A percentile compares a stretch with the other conserved stretches of the same genome.
Evolutionary conservation across 2,113 vertebrate genomes (phyloP).

Genomic region (Notarius lentiginosus): DNA sequence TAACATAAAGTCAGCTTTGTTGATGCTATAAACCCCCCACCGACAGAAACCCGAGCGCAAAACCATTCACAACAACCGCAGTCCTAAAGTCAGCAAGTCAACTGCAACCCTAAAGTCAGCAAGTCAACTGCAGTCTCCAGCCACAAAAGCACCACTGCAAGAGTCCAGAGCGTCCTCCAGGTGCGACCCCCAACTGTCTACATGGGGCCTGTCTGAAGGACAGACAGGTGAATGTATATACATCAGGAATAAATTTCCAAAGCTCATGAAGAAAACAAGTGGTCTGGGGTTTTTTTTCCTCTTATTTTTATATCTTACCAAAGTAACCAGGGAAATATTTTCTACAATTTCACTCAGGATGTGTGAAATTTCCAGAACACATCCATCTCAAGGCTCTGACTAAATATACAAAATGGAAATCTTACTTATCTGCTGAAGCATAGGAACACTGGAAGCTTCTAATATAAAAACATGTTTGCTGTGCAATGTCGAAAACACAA

Average conservation of each 20-base stretch:
- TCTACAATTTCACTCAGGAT: neutral
- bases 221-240: neutral
- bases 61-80: no score
- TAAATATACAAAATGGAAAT: neutral
- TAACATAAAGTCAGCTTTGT: no score
- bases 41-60: no score
- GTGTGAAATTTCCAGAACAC: neutral
- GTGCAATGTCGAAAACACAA: constrained; percentile 4
- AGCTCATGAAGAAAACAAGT: constrained; percentile 11
- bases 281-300: neutral
- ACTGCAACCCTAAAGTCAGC: no score
- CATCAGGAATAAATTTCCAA: neutral
- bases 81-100: no score
- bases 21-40: no score
- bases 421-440: neutral
- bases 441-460: neutral
- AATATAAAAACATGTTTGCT: neutral
- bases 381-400: neutral
- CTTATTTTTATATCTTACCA: constrained; percentile 5
- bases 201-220: no score
- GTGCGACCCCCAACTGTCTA: no score
- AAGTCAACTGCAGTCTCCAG: no score
- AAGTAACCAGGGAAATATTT: constrained; percentile 37
- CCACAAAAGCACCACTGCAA: no score
- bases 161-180: no score